A percentile compares a stretch with the other conserved stretches of the same genome.
Evolutionary conservation across 2,113 vertebrate species (phyloP).

Genomic region (Holacanthus passer): DNA sequence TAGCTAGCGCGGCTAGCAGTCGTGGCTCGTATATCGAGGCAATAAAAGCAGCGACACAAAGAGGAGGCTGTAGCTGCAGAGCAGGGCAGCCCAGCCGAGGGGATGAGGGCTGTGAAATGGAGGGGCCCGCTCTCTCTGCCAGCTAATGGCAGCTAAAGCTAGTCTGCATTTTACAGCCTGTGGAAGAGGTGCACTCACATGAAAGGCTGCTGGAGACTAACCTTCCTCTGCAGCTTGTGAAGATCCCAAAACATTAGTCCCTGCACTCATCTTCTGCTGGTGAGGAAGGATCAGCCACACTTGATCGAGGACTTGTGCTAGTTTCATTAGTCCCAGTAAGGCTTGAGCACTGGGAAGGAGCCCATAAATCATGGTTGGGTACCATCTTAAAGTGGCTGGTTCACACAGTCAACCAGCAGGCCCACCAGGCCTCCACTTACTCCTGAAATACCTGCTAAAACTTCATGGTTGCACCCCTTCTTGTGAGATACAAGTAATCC

Average conservation of each 20-base stretch:
- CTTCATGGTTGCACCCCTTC: background rate
- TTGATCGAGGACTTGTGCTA: background rate
- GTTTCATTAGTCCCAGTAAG: background rate
- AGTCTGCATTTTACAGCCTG: constrained; percentile 17
- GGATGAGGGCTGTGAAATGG: constrained; percentile 55
- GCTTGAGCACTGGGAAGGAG: background rate
- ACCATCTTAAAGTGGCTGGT: constrained; percentile 13
- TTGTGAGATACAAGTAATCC: background rate
- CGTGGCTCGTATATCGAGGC: constrained; percentile 24
- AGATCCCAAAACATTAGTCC: background rate
- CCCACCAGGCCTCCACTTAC: constrained; percentile 7
- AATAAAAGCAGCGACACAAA: constrained; percentile 74
- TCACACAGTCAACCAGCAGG: constrained; percentile 15
- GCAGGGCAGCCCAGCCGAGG: constrained; percentile 26
- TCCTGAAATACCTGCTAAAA: background rate
- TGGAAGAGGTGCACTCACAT: background rate
- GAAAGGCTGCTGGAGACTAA: background rate
- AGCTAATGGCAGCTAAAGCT: constrained; percentile 70
- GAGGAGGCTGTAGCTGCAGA: constrained; percentile 48
- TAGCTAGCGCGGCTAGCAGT: constrained; percentile 37
- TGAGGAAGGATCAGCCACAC: background rate
- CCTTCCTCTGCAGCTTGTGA: background rate
- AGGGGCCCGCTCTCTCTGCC: constrained; percentile 42
- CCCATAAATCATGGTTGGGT: background rate
- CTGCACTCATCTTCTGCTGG: background rate